phyloP scores from a whole-genome alignment of 2,113 vertebrate genomes.

The Anguilla rostrata region DNA sequence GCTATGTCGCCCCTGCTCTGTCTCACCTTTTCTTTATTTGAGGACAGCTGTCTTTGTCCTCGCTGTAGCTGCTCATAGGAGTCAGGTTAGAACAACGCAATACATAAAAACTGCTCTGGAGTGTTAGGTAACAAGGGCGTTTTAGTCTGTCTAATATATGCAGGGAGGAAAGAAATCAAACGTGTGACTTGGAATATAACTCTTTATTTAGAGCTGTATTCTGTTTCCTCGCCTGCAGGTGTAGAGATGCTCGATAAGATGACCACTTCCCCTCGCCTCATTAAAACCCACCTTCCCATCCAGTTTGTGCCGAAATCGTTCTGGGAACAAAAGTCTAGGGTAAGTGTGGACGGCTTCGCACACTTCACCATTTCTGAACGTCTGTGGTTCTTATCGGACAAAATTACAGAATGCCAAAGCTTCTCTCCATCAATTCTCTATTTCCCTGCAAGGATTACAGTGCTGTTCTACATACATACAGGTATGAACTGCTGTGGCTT shows the following conservation, averaged over 20 bases:
- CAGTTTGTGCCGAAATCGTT: slow-evolving; percentile 76
- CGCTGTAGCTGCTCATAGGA: background rate
- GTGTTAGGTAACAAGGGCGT: background rate
- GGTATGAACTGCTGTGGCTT: too few relatives aligned
- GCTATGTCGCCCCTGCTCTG: too few relatives aligned
- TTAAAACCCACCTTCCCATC: slow-evolving; percentile 77
- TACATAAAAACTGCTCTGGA: background rate
- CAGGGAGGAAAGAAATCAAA: background rate
- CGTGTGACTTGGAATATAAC: background rate
- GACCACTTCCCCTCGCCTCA: slow-evolving; percentile 63
- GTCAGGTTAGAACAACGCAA: background rate
- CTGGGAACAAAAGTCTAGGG: slow-evolving; percentile 77
- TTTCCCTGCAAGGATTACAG: background rate
- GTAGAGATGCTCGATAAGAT: slow-evolving; percentile 52
- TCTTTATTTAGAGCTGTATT: background rate
- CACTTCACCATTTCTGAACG: background rate
- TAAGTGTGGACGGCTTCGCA: slow-evolving; percentile 38
- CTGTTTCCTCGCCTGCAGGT: slow-evolving; percentile 40
- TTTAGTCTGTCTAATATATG: too few relatives aligned
- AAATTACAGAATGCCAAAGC: too few relatives aligned
- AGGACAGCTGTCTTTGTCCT: background rate
- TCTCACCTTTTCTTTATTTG: background rate
- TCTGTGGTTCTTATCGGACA: too few relatives aligned
- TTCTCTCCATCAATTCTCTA: background rate
- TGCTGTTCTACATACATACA: too few relatives aligned